Percentiles rank a stretch among this genome's conserved stretches.
Conservation (phyloP, 1,140 invertebrate species). For the Melitaea cinxia region DNA sequence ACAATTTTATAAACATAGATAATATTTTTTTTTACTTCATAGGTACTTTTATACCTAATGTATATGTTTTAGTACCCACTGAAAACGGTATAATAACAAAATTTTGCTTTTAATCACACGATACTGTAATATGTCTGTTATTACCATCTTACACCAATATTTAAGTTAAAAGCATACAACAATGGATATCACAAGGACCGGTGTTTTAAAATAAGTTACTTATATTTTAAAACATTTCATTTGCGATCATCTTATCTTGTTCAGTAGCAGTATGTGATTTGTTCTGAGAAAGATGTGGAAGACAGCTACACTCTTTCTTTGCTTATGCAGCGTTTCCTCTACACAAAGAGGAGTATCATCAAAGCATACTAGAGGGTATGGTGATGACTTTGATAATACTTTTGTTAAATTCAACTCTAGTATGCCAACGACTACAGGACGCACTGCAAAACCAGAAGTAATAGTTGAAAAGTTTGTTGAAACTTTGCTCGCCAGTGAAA, state of each 20-base stretch:
- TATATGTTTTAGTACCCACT: no score
- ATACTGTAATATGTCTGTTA: background rate
- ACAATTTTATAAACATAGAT: no score
- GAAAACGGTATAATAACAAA: no score
- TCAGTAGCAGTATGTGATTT: conserved; percentile 12
- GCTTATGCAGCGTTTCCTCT: conserved; percentile 2
- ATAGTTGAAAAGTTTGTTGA: conserved; percentile 68
- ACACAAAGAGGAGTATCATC: conserved; percentile 10
- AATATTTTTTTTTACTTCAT: no score
- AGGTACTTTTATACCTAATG: no score
- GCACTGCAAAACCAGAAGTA: conserved; percentile 46
- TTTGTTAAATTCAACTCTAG: conserved; percentile 24
- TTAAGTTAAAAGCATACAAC: conserved; percentile 24
- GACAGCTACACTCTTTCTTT: conserved; percentile 16
- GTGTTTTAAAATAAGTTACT: conserved; percentile 43
- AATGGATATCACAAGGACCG: conserved; percentile 20
- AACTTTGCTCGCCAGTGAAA: conserved; percentile 62
- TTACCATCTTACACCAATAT: conserved; percentile 12
- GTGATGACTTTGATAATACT: conserved; percentile 20
- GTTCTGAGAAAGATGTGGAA: conserved; percentile 18
- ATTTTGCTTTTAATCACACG: no score
- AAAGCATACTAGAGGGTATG: conserved; percentile 14
- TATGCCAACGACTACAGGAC: conserved; percentile 36
- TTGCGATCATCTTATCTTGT: conserved; percentile 24
- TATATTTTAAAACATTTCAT: conserved; percentile 25